Conservation (phyloP, 2,888 invertebrate genomes). For the Nasonovia ribisnigri region DNA sequence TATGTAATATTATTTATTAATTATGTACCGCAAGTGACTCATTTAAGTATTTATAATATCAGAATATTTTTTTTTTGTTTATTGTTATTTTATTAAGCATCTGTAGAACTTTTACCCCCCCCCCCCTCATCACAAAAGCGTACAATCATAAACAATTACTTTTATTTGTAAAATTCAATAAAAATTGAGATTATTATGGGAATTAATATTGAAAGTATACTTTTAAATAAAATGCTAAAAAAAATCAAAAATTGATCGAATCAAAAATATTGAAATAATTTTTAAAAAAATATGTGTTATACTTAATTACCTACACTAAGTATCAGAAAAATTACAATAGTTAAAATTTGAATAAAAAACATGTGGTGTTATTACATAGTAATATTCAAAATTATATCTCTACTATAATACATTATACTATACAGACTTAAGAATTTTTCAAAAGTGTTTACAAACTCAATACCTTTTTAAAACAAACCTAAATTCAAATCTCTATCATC, state of each 20-base stretch:
- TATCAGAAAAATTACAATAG: neutral
- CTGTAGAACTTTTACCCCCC: fast-evolving
- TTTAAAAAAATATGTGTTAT: neutral
- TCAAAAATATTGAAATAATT: neutral
- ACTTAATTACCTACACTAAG: too few relatives aligned
- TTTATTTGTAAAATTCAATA: neutral
- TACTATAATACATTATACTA: neutral
- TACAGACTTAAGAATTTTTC: neutral
- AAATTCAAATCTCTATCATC: neutral
- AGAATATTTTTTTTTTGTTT: neutral
- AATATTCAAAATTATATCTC: neutral
- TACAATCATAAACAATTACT: neutral
- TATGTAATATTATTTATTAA: neutral
- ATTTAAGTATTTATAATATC: neutral
- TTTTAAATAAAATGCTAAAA: neutral
- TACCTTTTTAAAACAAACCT: neutral
- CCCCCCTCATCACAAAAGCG: neutral
- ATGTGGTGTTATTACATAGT: neutral
- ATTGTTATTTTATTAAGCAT: neutral
- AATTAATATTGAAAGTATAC: neutral
- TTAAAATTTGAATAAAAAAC: neutral
- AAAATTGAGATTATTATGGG: too few relatives aligned
- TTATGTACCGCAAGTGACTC: neutral
- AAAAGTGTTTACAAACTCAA: neutral
- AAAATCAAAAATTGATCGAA: neutral